Conservation (phyloP, 2,888 invertebrate genomes). For the Acronicta alni region DNA sequence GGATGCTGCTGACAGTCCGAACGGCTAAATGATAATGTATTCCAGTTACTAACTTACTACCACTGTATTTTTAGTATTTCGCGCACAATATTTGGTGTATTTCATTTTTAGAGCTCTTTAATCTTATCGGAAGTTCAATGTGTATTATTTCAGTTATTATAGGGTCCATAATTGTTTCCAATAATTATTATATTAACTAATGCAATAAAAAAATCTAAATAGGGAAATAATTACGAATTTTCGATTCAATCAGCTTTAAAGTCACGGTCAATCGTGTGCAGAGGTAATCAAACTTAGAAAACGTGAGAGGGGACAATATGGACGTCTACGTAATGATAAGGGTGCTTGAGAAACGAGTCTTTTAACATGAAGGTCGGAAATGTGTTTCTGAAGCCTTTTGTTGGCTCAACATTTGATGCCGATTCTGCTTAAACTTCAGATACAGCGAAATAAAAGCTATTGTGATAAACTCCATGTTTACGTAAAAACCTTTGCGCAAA, state of each 20-base stretch:
- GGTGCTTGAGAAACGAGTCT: conserved; percentile 30
- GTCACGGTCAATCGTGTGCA: too few species aligned
- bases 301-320: conserved; percentile 22
- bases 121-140: conserved; percentile 8
- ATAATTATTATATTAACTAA: too few species aligned
- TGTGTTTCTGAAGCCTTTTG: conserved; percentile 44
- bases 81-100: conserved; percentile 33
- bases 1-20: conserved; percentile 56
- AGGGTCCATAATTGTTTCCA: too few species aligned
- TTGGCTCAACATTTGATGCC: conserved; percentile 44
- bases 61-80: conserved; percentile 38
- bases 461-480: conserved; percentile 19
- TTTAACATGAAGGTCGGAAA: conserved; percentile 34
- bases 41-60: conserved; percentile 19
- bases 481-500: conserved; percentile 43
- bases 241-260: too few species aligned
- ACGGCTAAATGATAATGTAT: conserved; percentile 58
- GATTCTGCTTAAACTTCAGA: conserved; percentile 28
- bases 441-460: conserved; percentile 55
- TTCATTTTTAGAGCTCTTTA: not conserved
- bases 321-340: conserved; percentile 44
- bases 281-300: conserved; percentile 12
- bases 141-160: too few species aligned
- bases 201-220: too few species aligned
- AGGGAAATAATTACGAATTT: too few species aligned